phyloP scores from a whole-genome alignment of 2,113 vertebrate genomes.

The Phylloscopus trochiloides region DNA sequence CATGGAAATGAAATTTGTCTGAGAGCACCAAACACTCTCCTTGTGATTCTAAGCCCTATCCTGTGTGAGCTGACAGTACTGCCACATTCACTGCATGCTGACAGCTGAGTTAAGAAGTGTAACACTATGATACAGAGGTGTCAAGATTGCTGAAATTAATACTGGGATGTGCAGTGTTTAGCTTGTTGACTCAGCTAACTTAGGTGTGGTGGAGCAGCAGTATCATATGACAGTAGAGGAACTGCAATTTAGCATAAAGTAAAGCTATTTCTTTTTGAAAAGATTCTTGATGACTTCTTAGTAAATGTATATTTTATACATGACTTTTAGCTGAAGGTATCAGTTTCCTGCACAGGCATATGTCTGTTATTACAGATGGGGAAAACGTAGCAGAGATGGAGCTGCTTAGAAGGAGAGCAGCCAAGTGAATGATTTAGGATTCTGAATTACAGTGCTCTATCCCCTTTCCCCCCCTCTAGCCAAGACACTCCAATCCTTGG shows the following conservation, averaged over 20 bases:
- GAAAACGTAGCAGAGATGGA: neutral
- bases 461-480: neutral
- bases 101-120: slow-evolving; percentile 39
- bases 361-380: slow-evolving; percentile 22
- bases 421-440: neutral
- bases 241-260: neutral
- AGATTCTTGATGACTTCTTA: neutral
- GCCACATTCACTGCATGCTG: slow-evolving; percentile 6
- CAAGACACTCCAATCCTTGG: neutral
- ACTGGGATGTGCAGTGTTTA: neutral
- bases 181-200: slow-evolving; percentile 46
- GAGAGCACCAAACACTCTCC: neutral
- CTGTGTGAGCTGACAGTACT: slow-evolving; percentile 27
- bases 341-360: neutral
- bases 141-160: slow-evolving; percentile 42
- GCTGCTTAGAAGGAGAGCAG: neutral
- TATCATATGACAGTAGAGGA: neutral
- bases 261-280: neutral
- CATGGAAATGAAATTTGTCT: neutral
- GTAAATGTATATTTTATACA: neutral
- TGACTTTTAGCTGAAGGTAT: slow-evolving; percentile 3
- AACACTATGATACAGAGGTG: slow-evolving; percentile 34
- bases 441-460: neutral
- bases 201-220: neutral
- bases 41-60: neutral